phyloP scores from a whole-genome alignment of 2,797 vertebrate species.

The Falco columbarius region DNA sequence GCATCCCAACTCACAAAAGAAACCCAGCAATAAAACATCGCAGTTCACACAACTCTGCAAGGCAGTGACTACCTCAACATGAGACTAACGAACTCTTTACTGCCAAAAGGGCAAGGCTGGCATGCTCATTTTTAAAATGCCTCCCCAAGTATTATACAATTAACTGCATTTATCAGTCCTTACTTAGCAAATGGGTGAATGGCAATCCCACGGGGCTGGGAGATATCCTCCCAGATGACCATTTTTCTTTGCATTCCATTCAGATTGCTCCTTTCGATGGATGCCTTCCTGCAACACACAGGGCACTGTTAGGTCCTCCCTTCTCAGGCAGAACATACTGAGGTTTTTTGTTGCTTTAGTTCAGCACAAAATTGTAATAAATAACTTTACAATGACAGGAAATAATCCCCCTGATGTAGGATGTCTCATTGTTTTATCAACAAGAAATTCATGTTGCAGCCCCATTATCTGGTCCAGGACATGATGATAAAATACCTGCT shows the following conservation, averaged over 20 bases:
- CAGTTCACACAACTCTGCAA: background rate
- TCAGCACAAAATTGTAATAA: background rate
- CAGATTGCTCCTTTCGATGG: conserved; percentile 84
- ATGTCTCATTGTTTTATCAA: background rate
- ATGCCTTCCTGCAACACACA: conserved; percentile 78
- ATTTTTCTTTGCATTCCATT: conserved; percentile 81
- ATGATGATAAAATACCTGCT: background rate
- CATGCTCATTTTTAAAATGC: background rate
- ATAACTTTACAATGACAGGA: background rate
- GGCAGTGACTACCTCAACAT: background rate
- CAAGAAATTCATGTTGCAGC: background rate
- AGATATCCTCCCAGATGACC: conserved; percentile 78
- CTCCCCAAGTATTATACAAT: background rate
- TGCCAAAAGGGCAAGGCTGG: background rate
- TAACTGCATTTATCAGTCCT: conserved; percentile 43
- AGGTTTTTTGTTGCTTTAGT: background rate
- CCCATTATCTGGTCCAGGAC: background rate
- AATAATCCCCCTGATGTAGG: background rate
- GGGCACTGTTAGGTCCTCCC: background rate
- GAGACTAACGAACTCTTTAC: background rate
- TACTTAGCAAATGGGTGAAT: conserved; percentile 90
- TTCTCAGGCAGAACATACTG: background rate
- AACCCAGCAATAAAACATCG: background rate
- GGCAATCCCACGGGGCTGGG: conserved; percentile 87
- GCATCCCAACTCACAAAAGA: background rate